Conservation (phyloP, 2,888 invertebrate species). For the Megastigmus dorsalis region DNA sequence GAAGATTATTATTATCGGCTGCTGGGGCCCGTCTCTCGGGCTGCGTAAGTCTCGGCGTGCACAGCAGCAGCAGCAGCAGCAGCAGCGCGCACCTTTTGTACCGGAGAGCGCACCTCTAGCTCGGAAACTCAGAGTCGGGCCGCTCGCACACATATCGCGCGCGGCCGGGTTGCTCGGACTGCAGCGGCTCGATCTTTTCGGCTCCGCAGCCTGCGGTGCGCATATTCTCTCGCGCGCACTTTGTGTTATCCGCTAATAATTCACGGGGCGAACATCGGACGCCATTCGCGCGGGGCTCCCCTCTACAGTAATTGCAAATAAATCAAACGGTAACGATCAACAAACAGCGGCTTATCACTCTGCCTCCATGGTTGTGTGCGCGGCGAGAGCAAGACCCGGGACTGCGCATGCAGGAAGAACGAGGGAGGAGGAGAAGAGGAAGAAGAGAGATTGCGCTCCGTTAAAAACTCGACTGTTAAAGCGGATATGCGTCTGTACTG, state of each 20-base stretch:
- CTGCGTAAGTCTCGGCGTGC: too few species aligned
- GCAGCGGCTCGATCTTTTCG: too few species aligned
- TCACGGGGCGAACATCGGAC: constrained; percentile 29
- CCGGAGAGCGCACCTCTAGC: too few species aligned
- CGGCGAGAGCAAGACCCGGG: too few species aligned
- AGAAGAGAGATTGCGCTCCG: too few species aligned
- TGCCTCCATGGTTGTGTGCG: too few species aligned
- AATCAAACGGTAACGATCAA: constrained; percentile 71
- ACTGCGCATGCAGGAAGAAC: too few species aligned
- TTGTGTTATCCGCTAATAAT: constrained; percentile 12
- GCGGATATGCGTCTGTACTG: not conserved
- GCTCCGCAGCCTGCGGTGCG: constrained; percentile 46
- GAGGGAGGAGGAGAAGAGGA: too few species aligned
- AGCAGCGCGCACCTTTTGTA: too few species aligned
- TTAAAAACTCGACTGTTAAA: too few species aligned
- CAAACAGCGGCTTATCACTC: constrained; percentile 54
- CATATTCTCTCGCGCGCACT: constrained; percentile 2
- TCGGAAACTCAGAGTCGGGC: not conserved
- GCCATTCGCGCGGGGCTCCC: constrained; percentile 12
- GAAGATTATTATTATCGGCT: constrained; percentile 62
- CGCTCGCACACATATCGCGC: not conserved
- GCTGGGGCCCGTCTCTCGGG: not conserved
- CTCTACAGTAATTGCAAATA: constrained; percentile 67
- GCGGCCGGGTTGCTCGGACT: too few species aligned
- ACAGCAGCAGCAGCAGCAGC: too few species aligned